Evolutionary conservation across 2,113 vertebrate genomes (phyloP).

Genomic region (Hemiscyllium ocellatum): DNA sequence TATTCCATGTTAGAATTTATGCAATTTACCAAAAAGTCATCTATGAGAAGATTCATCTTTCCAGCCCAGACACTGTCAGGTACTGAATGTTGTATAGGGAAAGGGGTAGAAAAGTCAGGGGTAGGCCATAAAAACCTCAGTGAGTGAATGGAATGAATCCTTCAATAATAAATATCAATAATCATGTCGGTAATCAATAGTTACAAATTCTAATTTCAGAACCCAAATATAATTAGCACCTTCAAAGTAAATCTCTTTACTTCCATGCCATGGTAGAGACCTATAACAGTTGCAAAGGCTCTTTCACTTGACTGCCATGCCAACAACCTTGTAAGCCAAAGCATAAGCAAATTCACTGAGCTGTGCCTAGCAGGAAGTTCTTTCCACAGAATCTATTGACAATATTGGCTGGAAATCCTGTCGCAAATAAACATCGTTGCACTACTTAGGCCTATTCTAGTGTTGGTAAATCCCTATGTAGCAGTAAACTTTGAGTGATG

Average conservation of each 20-base stretch:
- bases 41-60: neutral
- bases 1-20: neutral
- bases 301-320: slow-evolving; percentile 13
- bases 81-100: neutral
- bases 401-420: neutral
- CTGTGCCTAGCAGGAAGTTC: slow-evolving; percentile 8
- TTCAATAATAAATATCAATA: neutral
- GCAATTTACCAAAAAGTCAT: neutral
- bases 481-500: neutral
- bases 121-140: neutral
- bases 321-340: neutral
- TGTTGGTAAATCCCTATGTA: slow-evolving; percentile 28
- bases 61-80: neutral
- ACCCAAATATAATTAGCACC: neutral
- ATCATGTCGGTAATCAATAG: too few species aligned
- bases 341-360: neutral
- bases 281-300: neutral
- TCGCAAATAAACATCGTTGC: slow-evolving; percentile 14
- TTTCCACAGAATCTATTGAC: slow-evolving; percentile 4
- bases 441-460: neutral
- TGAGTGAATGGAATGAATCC: neutral
- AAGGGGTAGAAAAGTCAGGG: neutral
- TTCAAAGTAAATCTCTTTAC: neutral
- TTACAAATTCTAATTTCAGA: neutral
- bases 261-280: neutral